Evolutionary conservation across 2,797 vertebrate species (phyloP).

Genomic region (Denticeps clupeoides): DNA sequence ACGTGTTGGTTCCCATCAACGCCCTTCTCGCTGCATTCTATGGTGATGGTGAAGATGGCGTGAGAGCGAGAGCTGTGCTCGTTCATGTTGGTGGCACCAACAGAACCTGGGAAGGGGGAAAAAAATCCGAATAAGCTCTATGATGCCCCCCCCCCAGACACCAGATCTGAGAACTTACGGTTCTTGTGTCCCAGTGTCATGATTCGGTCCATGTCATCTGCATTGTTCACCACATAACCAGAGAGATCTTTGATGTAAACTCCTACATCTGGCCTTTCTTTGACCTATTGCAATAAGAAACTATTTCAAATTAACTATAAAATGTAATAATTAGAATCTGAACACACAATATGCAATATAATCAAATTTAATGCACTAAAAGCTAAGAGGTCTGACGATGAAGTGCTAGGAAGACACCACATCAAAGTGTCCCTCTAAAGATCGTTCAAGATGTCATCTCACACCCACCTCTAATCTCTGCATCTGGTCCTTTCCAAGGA

Average conservation of each 20-base stretch:
- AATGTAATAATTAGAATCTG: too few relatives aligned
- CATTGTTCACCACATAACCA: slow-evolving; percentile 94
- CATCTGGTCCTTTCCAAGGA: slow-evolving; percentile 91
- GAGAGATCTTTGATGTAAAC: slow-evolving; percentile 98
- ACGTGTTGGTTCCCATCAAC: slow-evolving; percentile 92
- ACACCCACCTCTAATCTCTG: slow-evolving; percentile 88
- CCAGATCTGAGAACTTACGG: slow-evolving; percentile 62
- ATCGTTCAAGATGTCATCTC: too few relatives aligned
- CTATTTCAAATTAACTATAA: neutral
- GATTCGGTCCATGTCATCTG: slow-evolving; percentile 96
- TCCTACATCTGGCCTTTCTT: slow-evolving; percentile 95
- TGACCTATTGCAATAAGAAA: slow-evolving; percentile 64
- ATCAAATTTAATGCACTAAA: too few relatives aligned
- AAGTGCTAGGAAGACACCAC: too few relatives aligned
- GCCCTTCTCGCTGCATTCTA: slow-evolving; percentile 96
- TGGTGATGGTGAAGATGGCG: slow-evolving; percentile 97
- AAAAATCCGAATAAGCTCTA: neutral
- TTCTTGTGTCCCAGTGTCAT: slow-evolving; percentile 99
- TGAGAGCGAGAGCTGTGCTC: slow-evolving; percentile 97
- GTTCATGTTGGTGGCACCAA: slow-evolving; percentile 97
- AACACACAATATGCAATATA: too few relatives aligned
- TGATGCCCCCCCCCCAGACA: neutral
- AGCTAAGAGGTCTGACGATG: too few relatives aligned
- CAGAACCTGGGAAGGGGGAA: slow-evolving; percentile 63
- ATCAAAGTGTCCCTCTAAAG: too few relatives aligned